Evolutionary conservation across 1,140 invertebrate species (phyloP), one percentile per base, ranked within the genome.

Genomic region (Philotrypesis tridentata): DNA sequence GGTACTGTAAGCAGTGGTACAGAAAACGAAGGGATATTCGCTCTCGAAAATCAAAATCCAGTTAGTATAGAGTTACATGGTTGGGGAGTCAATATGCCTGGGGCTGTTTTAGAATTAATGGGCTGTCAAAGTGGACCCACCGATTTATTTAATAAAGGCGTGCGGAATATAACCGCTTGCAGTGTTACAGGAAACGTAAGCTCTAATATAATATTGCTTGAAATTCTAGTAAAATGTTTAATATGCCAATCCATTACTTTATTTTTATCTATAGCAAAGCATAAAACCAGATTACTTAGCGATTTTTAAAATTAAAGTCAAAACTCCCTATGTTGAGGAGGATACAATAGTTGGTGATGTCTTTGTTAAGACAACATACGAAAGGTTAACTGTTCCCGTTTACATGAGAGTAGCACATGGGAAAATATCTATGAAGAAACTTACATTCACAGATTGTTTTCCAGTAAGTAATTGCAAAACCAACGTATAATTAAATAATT

Each of bases 361-460:
- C 2, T 94, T 94, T 84, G 93, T 97, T n/a, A 93, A 93, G 85
- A 97, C 96, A 25, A 93, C 94, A 33, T 96, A 94, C 89, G 95
- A 97, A 87, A 92, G 93, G 82, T 90, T 96, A 17, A 93, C 91
- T 3, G 91, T 95, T 33, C 93, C 94, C 0, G 93, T 95, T 21
- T 92, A 93, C 75, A 94, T 95, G 89, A 91, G 92, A 85, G 93
- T 95, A 9, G 93, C 94, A 0, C 90, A 94, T 65, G 95, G 94
- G 40, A 93, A 92, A 84, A 92, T 95, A 61, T 92, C 93, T 29
- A 92, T 95, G 40, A 93, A 95, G 84, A 93, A 94, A 84, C 88
- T 97, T 21, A 91, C 94, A 67, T 96, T 97, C 89, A 94, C 95
- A 80, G 94, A 96, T 90, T 96, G 95, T 84, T 97, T 97, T 93